These are phyloP conservation scores for Luscinia megarhynchos DNA, from an alignment of 2,797 vertebrate genomes.

Conservation along the genomic window DNA sequence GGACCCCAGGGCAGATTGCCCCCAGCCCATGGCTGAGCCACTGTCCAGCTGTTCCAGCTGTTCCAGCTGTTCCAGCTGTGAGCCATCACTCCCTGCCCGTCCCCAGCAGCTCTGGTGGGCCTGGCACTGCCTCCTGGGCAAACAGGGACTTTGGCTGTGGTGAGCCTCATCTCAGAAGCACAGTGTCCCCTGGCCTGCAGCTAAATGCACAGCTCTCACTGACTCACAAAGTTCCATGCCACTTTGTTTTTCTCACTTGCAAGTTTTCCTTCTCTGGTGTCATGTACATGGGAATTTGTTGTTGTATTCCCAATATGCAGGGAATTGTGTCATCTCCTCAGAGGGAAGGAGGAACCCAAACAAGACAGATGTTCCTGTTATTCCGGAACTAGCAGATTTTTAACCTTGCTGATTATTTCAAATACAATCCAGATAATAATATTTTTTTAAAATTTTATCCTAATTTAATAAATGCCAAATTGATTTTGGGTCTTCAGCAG, in stretches of 20 bases:
- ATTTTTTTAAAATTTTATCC: background rate
- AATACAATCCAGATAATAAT: background rate
- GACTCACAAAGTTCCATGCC: background rate
- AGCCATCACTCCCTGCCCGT: too few species aligned
- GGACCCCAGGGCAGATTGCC: background rate
- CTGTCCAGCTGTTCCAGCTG: background rate
- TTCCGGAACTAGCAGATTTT: background rate
- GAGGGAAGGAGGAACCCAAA: background rate
- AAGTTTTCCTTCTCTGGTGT: background rate
- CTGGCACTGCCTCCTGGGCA: background rate
- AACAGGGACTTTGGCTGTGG: background rate
- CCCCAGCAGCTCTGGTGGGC: background rate
- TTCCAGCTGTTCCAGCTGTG: background rate
- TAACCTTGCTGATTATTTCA: background rate
- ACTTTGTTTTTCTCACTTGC: background rate
- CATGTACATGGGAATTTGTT: background rate
- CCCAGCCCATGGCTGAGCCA: fast-evolving
- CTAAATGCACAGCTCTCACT: background rate
- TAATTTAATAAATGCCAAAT: background rate
- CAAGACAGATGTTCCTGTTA: background rate
- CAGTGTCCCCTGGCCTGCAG: fast-evolving
- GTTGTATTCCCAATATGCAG: background rate
- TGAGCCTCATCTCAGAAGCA: background rate
- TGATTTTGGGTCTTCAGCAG: background rate
- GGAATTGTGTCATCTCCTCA: background rate